A percentile compares a stretch with the other conserved stretches of the same genome.
Evolutionary conservation across 2,888 invertebrate species (phyloP).

Genomic region (Limnephilus auricula): DNA sequence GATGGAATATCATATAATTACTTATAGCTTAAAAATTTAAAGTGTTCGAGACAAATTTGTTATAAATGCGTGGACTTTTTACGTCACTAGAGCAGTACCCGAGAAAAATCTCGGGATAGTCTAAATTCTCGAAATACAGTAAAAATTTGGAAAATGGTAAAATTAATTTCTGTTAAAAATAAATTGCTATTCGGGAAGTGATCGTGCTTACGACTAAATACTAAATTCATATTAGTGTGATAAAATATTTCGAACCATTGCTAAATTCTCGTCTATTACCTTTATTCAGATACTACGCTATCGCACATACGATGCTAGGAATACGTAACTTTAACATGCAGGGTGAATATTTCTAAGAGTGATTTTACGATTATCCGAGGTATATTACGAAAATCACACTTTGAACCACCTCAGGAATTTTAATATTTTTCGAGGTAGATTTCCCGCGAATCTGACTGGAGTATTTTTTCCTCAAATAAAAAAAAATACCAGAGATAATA

Average conservation of each 20-base stretch:
- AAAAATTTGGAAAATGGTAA: no score
- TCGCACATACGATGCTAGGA: not conserved
- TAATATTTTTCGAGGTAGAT: constrained; percentile 12
- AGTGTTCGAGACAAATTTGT: no score
- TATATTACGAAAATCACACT: constrained; percentile 41
- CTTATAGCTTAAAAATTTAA: no score
- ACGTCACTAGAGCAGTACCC: no score
- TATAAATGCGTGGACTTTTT: no score
- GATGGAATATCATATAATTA: no score
- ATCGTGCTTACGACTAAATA: no score
- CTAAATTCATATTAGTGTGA: no score
- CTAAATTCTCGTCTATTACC: not conserved
- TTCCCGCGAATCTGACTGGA: not conserved
- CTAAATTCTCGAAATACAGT: no score
- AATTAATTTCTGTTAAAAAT: no score
- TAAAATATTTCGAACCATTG: not conserved
- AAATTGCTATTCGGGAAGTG: no score
- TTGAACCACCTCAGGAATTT: constrained; percentile 20
- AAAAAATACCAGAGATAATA: not conserved
- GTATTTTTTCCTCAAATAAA: not conserved
- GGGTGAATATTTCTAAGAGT: constrained; percentile 38
- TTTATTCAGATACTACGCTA: constrained; percentile 2
- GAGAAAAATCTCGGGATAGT: no score
- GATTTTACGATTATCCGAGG: constrained; percentile 38
- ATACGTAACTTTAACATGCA: constrained; percentile 29